Base-by-base conservation (phyloP, 2,888 invertebrate species). In the Dyspetes luteomarginatus region DNA sequence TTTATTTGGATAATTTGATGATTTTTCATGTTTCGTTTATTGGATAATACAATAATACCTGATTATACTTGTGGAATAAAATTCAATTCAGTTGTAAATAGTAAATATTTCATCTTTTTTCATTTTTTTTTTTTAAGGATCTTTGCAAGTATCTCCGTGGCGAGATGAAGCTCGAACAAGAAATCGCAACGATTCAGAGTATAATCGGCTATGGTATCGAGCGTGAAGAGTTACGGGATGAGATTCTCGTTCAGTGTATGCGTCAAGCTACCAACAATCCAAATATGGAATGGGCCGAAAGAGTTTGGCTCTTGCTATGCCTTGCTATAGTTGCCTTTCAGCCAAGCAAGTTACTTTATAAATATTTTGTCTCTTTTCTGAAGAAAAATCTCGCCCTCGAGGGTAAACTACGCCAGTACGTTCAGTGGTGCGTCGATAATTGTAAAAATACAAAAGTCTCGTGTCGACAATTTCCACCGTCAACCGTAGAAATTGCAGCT, bases 361-460 rank as follows among this genome's bases (percentile, higher is more conserved):
- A 97, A 89, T 97, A 97, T 92, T 95, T 96, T 85, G 93, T 96
- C 30, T 95, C 96, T 15, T 97, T 96, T 90, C 92, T 97, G 64
- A 95, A 95, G 87, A 95, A 96, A 90, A 96, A 95, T 90, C 89
- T 95, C 24, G 93, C 93, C n/a, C 93, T 94, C 67, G 95, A 95
- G 60, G 95, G 95, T 3, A 95, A 95, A 88, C 92, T 96, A 22
- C 93, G 95, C 4, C 97, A 98, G 91, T 98, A 97, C 90, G 97
- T 98, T 7, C 97, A 97, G 92, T 98, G 98, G 97, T 98, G 98
- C 90, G 93, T 98, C 69, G 98, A 98, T 89, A 98, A 98, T 93
- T 97, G 98, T 87, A 95, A 97, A 84, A 97, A 97, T 82, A 97
- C 96, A 3, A 96, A 97, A 91, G 96, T 96, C 2, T 95, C 95